Percentiles rank a stretch among this genome's conserved stretches.
phyloP scores from a whole-genome alignment of 2,888 invertebrate genomes.

The Ormia ochracea region DNA sequence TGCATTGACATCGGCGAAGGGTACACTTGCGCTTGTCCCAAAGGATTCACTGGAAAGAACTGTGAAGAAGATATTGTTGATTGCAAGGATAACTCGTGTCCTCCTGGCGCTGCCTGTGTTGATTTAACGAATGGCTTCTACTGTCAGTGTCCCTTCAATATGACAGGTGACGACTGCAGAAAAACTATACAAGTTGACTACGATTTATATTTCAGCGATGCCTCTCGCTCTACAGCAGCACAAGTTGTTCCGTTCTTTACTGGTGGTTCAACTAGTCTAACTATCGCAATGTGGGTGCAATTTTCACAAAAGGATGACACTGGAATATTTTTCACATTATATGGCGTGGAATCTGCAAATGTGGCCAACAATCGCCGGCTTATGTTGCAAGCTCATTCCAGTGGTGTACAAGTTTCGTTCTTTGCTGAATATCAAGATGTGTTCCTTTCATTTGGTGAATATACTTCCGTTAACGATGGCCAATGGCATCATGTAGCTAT shows the following conservation, averaged over 20 bases:
- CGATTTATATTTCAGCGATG: conserved; percentile 96
- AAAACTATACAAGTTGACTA: conserved; percentile 99
- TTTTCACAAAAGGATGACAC: conserved; percentile 93
- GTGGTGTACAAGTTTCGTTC: conserved; percentile 93
- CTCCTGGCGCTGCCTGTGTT: conserved; percentile 94
- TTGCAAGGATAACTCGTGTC: conserved; percentile 95
- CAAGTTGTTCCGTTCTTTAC: conserved; percentile 94
- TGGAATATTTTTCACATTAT: conserved; percentile 95
- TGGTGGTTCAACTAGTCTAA: conserved; percentile 85
- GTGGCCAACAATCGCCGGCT: conserved; percentile 86
- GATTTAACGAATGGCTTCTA: conserved; percentile 93
- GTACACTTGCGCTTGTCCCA: conserved; percentile 90
- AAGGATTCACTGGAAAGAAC: conserved; percentile 87
- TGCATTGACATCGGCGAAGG: conserved; percentile 91
- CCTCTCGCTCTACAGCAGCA: conserved; percentile 91
- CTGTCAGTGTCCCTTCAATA: conserved; percentile 97
- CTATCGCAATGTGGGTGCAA: conserved; percentile 97
- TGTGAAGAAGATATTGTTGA: conserved; percentile 94
- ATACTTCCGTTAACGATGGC: conserved; percentile 95
- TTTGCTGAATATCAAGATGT: conserved; percentile 93
- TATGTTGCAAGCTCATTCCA: conserved; percentile 93
- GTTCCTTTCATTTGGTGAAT: conserved; percentile 92
- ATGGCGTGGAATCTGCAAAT: conserved; percentile 90
- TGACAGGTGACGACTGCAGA: conserved; percentile 96
- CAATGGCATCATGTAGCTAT: conserved; percentile 97